Conservation (phyloP, 2,888 invertebrate genomes). For the Unio pictorum region DNA sequence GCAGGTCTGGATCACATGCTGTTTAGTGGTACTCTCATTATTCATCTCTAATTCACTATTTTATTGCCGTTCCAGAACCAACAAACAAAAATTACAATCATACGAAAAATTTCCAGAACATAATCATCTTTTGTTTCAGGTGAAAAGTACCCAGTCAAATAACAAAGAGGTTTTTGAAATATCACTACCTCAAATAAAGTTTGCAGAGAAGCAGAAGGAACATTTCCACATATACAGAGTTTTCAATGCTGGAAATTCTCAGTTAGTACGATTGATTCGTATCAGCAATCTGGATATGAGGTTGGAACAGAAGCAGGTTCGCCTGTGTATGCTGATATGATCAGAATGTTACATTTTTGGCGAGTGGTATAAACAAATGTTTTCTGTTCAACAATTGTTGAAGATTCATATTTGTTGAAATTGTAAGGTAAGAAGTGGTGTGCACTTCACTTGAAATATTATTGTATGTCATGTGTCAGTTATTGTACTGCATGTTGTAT, state of each 20-base stretch:
- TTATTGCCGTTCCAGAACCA: no score
- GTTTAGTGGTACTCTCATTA: no score
- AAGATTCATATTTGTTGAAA: no score
- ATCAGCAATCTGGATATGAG: constrained; percentile 59
- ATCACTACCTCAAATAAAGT: constrained; percentile 62
- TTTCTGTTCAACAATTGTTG: neutral
- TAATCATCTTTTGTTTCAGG: constrained; percentile 13
- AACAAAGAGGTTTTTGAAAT: constrained; percentile 65
- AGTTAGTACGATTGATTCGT: constrained; percentile 50
- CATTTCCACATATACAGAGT: constrained; percentile 66
- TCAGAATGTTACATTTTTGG: neutral
- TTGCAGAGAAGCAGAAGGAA: constrained; percentile 56
- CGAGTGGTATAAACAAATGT: neutral
- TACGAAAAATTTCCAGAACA: constrained; percentile 42
- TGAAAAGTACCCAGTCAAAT: constrained; percentile 54
- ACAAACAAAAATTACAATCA: constrained; percentile 12
- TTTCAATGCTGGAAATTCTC: constrained; percentile 60
- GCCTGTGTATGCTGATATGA: constrained; percentile 59
- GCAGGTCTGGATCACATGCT: no score
- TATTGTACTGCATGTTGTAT: no score
- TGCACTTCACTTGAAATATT: no score
- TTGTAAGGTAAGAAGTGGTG: no score
- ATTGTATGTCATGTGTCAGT: no score
- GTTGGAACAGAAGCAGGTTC: constrained; percentile 54
- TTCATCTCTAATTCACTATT: no score